Conservation (phyloP, 2,113 vertebrate genomes). For the Willisornis vidua region DNA sequence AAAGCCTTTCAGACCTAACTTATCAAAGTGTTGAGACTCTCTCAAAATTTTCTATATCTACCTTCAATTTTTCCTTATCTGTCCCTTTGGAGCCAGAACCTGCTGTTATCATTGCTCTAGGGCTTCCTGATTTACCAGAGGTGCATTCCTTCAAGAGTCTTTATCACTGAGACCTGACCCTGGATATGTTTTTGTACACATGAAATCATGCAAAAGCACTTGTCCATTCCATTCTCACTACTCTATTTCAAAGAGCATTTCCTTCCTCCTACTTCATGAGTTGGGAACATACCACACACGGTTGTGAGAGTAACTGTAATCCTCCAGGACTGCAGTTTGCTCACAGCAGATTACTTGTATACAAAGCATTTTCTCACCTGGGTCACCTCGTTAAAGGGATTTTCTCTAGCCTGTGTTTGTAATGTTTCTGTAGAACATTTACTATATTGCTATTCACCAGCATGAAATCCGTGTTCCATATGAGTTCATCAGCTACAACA, state of each 20-base stretch:
- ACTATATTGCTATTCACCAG: slow-evolving; percentile 63
- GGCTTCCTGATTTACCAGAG: background rate
- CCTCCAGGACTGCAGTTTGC: slow-evolving; percentile 28
- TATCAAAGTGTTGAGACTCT: background rate
- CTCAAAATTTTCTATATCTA: background rate
- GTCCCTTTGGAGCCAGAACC: background rate
- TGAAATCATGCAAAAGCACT: background rate
- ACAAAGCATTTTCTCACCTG: slow-evolving; percentile 66
- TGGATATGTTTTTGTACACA: background rate
- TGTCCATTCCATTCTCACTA: background rate
- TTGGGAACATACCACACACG: background rate
- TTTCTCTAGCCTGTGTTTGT: slow-evolving; percentile 47
- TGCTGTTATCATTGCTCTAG: background rate
- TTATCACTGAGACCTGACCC: background rate
- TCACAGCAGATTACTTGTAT: slow-evolving; percentile 53
- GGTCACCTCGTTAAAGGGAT: slow-evolving; percentile 61
- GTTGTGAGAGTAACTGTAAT: slow-evolving; percentile 3
- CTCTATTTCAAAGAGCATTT: slow-evolving; percentile 11
- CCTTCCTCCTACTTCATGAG: background rate
- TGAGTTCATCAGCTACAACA: slow-evolving; percentile 45
- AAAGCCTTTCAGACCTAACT: background rate
- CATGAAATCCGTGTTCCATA: slow-evolving; percentile 64
- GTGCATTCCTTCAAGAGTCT: background rate
- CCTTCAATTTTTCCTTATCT: background rate
- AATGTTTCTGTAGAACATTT: slow-evolving; percentile 61